Conservation (phyloP, 2,113 vertebrate species). For the Gymnarchus niloticus region DNA sequence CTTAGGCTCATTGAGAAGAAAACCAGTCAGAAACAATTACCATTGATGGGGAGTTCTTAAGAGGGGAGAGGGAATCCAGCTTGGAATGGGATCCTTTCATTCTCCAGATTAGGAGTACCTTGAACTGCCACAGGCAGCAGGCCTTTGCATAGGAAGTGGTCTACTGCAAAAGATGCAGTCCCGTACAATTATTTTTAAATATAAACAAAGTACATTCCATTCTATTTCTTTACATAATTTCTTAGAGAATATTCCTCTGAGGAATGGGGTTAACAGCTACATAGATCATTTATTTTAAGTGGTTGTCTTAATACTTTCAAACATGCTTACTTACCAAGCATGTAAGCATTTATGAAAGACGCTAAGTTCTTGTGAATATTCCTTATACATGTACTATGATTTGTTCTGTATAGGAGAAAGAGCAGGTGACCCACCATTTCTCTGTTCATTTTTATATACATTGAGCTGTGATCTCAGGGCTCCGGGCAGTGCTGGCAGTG, state of each 20-base stretch:
- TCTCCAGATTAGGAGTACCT: conserved; percentile 28
- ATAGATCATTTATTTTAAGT: neutral
- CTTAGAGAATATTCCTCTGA: neutral
- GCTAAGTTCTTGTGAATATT: neutral
- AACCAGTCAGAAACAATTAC: conserved; percentile 64
- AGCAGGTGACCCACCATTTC: neutral
- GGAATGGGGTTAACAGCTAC: neutral
- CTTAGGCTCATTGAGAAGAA: conserved; percentile 49
- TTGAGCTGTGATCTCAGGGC: neutral
- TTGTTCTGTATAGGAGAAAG: neutral
- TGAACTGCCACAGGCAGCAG: conserved; percentile 37
- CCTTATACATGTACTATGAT: neutral
- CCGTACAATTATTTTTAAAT: too few species aligned
- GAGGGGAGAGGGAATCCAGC: conserved; percentile 50
- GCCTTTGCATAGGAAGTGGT: conserved; percentile 4
- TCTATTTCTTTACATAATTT: neutral
- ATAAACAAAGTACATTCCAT: too few species aligned
- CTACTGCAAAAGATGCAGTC: too few species aligned
- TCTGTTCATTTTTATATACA: neutral
- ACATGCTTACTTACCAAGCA: neutral
- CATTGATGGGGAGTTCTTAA: conserved; percentile 49
- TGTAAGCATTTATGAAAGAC: neutral
- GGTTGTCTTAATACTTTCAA: neutral
- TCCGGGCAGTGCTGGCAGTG: neutral
- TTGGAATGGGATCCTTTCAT: conserved; percentile 39